These are phyloP conservation scores for Zaprionus ghesquierei DNA, from an alignment of 1,140 invertebrate genomes.

Conservation along the genomic window DNA sequence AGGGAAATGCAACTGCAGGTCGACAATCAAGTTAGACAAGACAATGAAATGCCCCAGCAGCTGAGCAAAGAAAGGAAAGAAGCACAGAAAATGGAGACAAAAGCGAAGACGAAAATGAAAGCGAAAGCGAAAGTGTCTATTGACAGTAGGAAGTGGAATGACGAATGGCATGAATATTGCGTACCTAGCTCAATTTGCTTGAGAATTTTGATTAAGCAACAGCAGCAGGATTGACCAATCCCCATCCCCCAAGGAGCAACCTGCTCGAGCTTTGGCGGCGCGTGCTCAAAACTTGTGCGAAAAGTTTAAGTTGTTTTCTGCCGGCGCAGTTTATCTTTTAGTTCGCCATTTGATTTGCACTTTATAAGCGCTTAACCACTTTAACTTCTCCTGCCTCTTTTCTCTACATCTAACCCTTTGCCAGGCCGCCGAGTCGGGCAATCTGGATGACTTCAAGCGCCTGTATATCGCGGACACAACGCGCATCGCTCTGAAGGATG, in stretches of 20 bases:
- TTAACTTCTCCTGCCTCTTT: not conserved
- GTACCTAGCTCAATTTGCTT: conserved; percentile 36
- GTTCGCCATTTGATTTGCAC: too few species aligned
- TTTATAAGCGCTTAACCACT: not conserved
- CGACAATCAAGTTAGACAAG: not conserved
- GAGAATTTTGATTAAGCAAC: conserved; percentile 36
- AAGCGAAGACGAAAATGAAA: too few species aligned
- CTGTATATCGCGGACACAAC: conserved; percentile 87
- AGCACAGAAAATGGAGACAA: not conserved
- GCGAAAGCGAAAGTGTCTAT: conserved; percentile 37
- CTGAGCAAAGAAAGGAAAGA: not conserved
- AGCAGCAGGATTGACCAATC: not conserved
- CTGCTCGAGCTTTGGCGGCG: not conserved
- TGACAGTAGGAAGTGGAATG: conserved; percentile 35
- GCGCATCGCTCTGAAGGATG: conserved; percentile 88
- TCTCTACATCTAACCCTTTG: conserved; percentile 12
- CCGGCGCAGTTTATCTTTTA: not conserved
- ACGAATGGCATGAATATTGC: conserved; percentile 21
- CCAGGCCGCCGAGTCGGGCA: conserved; percentile 92
- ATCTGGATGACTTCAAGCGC: conserved; percentile 90
- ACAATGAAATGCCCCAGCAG: not conserved
- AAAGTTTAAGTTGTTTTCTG: not conserved
- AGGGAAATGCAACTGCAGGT: not conserved
- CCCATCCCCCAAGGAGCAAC: too few species aligned
- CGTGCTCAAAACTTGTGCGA: conserved; percentile 13